phyloP scores from a whole-genome alignment of 2,888 invertebrate species.

The Troides helena region DNA sequence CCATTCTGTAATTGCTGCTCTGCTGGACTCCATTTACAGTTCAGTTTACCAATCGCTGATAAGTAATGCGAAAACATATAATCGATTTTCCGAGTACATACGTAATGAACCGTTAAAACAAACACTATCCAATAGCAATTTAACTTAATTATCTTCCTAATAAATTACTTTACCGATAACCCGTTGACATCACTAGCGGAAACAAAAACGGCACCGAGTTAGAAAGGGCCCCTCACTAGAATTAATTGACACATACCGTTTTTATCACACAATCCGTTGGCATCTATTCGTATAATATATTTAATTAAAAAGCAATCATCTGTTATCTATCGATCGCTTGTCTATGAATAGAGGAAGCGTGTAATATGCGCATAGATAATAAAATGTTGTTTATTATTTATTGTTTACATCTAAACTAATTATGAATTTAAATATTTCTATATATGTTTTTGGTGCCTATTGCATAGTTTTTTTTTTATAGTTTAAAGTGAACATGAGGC shows the following conservation, averaged over 20 bases:
- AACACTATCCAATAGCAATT: slow-evolving; percentile 6
- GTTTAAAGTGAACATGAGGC: too few relatives aligned
- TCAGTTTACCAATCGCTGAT: too few relatives aligned
- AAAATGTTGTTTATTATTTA: too few relatives aligned
- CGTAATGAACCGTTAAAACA: slow-evolving; percentile 10
- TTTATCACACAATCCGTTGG: slow-evolving; percentile 12
- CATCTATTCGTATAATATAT: slow-evolving; percentile 7
- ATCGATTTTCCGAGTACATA: neutral
- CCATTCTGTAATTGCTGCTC: too few relatives aligned
- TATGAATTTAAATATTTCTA: too few relatives aligned
- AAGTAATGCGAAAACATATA: neutral
- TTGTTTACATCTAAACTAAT: too few relatives aligned
- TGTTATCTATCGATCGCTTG: slow-evolving; percentile 17
- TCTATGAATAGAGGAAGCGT: slow-evolving; percentile 10
- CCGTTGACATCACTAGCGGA: slow-evolving; percentile 25
- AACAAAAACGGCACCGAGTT: slow-evolving; percentile 1
- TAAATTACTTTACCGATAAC: slow-evolving; percentile 26
- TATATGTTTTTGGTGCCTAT: too few relatives aligned
- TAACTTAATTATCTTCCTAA: slow-evolving; percentile 19
- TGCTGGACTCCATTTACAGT: too few relatives aligned
- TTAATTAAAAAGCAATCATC: slow-evolving; percentile 20
- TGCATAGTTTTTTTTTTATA: too few relatives aligned
- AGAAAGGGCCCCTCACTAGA: slow-evolving; percentile 10
- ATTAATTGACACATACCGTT: slow-evolving; percentile 7
- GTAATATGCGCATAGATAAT: neutral